phyloP scores from a whole-genome alignment of 2,113 vertebrate genomes.

The Neomonachus schauinslandi region DNA sequence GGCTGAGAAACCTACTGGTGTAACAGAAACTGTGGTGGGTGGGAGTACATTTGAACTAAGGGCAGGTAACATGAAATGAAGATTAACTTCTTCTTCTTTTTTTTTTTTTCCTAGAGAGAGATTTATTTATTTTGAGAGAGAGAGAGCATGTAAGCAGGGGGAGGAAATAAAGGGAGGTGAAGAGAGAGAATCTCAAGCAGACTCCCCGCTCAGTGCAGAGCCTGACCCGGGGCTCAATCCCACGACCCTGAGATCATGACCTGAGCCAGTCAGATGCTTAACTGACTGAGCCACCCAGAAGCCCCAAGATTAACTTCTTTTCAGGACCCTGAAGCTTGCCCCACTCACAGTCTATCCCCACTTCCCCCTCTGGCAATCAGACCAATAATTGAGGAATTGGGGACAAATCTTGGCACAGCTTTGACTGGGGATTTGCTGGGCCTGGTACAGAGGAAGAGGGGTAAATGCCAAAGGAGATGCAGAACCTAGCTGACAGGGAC shows the following conservation, averaged over 20 bases:
- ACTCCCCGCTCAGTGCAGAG: background rate
- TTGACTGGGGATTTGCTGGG: background rate
- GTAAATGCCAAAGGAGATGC: background rate
- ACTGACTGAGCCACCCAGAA: background rate
- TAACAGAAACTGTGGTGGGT: background rate
- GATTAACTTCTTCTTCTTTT: background rate
- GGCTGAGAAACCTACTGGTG: background rate
- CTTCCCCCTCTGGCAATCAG: background rate
- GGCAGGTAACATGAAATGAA: background rate
- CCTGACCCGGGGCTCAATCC: background rate
- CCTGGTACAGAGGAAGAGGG: background rate
- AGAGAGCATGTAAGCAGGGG: background rate
- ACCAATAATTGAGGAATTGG: background rate
- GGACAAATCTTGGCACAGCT: background rate
- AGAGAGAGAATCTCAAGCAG: background rate
- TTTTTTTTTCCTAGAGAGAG: background rate
- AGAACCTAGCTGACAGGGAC: background rate
- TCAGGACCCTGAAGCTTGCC: background rate
- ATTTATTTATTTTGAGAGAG: background rate
- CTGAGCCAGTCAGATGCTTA: background rate
- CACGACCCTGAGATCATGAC: background rate
- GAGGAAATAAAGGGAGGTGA: background rate
- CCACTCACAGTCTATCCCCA: background rate
- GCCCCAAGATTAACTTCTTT: background rate
- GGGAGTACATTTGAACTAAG: background rate